A percentile compares a stretch with the other conserved stretches of the same genome.
Conservation (phyloP, 2,797 vertebrate species). For the Picus viridis region DNA sequence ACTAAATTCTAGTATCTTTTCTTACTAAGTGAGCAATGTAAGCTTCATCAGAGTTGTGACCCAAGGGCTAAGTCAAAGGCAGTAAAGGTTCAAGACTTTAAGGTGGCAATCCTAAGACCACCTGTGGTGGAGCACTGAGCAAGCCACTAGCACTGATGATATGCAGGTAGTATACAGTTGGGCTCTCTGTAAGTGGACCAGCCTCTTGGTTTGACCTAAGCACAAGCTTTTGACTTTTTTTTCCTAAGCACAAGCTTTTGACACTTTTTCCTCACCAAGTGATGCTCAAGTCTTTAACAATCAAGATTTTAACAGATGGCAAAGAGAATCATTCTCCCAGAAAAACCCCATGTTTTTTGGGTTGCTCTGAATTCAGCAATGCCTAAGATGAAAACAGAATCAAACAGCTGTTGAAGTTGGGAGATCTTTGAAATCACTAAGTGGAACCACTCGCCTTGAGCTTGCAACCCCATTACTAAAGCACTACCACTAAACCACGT, state of each 20-base stretch:
- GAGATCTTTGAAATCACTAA: no score
- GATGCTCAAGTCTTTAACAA: neutral
- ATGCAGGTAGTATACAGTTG: fast-evolving
- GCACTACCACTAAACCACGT: no score
- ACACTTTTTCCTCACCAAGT: neutral
- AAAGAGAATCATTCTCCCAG: neutral
- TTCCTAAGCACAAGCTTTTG: neutral
- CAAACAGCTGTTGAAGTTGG: no score
- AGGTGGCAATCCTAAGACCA: neutral
- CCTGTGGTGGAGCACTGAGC: neutral
- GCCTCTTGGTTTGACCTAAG: neutral
- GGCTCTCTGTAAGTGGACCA: neutral
- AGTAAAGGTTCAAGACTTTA: neutral
- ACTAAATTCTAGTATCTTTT: neutral
- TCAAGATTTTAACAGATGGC: neutral
- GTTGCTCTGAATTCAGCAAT: neutral
- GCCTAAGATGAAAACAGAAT: neutral
- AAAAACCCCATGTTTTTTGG: neutral
- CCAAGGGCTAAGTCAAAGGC: neutral
- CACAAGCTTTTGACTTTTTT: neutral
- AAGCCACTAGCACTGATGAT: neutral
- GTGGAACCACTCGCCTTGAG: no score
- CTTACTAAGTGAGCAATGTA: neutral
- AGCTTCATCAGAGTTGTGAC: neutral
- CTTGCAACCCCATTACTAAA: no score